These are phyloP conservation scores for Xanthia icteritia DNA, from an alignment of 2,888 invertebrate species.

Conservation along the genomic window DNA sequence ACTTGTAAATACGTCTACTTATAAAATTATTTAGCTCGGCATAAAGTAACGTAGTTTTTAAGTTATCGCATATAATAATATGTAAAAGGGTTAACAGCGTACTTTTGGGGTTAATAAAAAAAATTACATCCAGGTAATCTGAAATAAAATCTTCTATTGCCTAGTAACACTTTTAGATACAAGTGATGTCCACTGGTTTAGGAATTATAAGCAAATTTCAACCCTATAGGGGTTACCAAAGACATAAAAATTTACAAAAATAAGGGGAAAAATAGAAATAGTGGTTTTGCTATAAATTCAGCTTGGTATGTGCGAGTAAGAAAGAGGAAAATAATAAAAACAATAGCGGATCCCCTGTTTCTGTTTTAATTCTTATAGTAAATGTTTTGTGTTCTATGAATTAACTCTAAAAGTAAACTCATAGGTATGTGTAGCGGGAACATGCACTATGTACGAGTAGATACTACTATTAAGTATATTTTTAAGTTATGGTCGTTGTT, in stretches of 20 bases:
- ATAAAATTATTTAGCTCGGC: conserved; percentile 46
- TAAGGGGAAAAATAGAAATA: background rate
- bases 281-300: background rate
- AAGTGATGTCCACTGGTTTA: conserved; percentile 11
- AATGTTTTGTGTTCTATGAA: background rate
- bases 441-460: conserved; percentile 65
- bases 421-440: conserved; percentile 64
- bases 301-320: background rate
- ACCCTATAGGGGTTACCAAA: no score
- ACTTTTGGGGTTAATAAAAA: conserved; percentile 53
- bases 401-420: conserved; percentile 48
- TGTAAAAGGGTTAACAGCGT: conserved; percentile 34
- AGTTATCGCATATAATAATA: conserved; percentile 52
- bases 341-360: background rate
- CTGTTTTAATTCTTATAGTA: background rate
- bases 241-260: background rate
- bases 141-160: background rate
- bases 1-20: conserved; percentile 62
- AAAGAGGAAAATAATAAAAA: background rate
- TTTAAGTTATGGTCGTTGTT: conserved; percentile 63
- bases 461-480: conserved; percentile 54
- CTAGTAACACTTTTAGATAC: background rate
- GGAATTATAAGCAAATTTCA: background rate
- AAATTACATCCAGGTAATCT: background rate
- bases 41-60: conserved; percentile 60